Evolutionary conservation across 2,113 vertebrate species (phyloP).

Genomic region (Aix galericulata): DNA sequence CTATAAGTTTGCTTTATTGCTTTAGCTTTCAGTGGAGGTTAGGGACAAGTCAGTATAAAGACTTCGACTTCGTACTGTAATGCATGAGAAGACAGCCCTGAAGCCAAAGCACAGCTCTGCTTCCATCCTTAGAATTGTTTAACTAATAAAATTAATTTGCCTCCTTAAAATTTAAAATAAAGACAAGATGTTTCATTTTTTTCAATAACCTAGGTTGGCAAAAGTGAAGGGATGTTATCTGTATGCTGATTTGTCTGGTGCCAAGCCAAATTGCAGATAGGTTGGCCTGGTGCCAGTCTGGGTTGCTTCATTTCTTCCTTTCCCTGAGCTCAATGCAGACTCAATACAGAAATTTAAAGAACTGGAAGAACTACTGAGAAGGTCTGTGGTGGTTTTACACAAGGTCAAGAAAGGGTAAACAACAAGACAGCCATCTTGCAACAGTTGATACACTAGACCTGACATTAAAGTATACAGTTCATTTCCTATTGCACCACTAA

Average conservation of each 20-base stretch:
- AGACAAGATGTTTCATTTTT: constrained; percentile 62
- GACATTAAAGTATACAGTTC: neutral
- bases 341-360: neutral
- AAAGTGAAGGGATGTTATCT: constrained; percentile 50
- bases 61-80: constrained; percentile 38
- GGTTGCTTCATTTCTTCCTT: neutral
- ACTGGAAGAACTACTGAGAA: neutral
- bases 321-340: neutral
- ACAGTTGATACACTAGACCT: neutral
- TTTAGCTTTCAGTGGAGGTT: constrained; percentile 43
- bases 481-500: neutral
- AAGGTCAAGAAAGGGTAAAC: neutral
- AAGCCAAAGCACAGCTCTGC: neutral
- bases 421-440: neutral
- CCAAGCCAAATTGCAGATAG: constrained; percentile 40
- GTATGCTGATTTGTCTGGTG: constrained; percentile 14
- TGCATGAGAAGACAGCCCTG: constrained; percentile 22
- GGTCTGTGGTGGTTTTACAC: too few relatives aligned
- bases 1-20: constrained; percentile 62
- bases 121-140: constrained; percentile 9
- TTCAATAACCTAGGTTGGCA: constrained; percentile 50
- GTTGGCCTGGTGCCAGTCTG: constrained; percentile 2
- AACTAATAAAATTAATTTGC: constrained; percentile 70
- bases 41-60: constrained; percentile 31
- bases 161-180: constrained; percentile 69